These are phyloP conservation scores for Himalopsyche japonica DNA, from an alignment of 2,888 invertebrate species.

Conservation along the genomic window DNA sequence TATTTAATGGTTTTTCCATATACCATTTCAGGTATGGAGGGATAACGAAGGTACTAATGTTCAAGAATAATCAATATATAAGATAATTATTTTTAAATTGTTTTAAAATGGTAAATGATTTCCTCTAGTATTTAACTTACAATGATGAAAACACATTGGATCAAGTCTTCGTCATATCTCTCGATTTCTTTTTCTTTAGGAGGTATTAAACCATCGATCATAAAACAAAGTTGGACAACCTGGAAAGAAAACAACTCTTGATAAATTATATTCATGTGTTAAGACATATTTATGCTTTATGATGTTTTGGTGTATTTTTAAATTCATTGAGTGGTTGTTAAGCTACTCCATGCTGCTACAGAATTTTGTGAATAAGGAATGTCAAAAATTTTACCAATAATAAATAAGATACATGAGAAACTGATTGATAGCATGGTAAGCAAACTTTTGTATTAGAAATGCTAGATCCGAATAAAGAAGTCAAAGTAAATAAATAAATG, in stretches of 20 bases:
- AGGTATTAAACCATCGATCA: slow-evolving; percentile 75
- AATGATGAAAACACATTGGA: slow-evolving; percentile 74
- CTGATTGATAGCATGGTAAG: too few species aligned
- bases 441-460: too few species aligned
- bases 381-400: neutral
- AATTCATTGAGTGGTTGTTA: too few species aligned
- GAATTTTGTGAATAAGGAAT: neutral
- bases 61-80: too few species aligned
- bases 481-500: too few species aligned
- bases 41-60: too few species aligned
- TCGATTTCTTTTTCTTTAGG: slow-evolving; percentile 57
- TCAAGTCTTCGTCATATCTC: slow-evolving; percentile 58
- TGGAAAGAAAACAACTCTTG: slow-evolving; percentile 44
- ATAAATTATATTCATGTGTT: neutral
- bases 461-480: too few species aligned
- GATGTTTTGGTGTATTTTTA: too few species aligned
- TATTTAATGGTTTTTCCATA: neutral
- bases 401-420: neutral
- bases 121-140: slow-evolving; percentile 46
- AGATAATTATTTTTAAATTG: too few species aligned
- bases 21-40: too few species aligned
- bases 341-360: neutral
- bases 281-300: too few species aligned
- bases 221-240: slow-evolving; percentile 80
- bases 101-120: too few species aligned